A percentile compares a stretch with the other conserved stretches of the same genome.
These are phyloP conservation scores for Anguilla japonica DNA, from an alignment of 2,113 vertebrate genomes.

Conservation along the genomic window DNA sequence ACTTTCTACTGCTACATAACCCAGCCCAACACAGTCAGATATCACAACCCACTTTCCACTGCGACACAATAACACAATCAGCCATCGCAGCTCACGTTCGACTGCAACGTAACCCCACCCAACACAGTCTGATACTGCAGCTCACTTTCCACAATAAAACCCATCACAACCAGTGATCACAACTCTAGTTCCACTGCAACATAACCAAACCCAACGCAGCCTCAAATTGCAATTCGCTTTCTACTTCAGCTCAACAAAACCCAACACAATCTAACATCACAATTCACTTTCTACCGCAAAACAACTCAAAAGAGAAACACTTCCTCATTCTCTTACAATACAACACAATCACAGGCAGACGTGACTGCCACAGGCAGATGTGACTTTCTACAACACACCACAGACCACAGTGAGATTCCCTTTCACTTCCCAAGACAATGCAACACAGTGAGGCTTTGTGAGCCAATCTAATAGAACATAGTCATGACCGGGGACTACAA, in stretches of 20 bases:
- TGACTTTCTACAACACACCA: neutral
- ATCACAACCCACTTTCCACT: neutral
- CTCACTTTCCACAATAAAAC: no score
- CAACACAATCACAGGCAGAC: neutral
- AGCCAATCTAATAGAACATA: neutral
- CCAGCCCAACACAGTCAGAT: neutral
- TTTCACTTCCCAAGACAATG: constrained; percentile 15
- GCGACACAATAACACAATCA: neutral
- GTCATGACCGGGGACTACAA: neutral
- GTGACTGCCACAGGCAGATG: neutral
- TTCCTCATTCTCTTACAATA: neutral
- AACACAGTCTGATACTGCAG: no score
- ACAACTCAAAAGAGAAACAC: neutral
- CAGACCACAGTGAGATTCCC: neutral
- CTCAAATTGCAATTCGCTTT: neutral
- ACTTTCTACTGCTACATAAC: constrained; percentile 3
- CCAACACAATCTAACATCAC: neutral
- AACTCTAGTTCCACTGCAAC: no score
- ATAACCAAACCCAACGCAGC: neutral
- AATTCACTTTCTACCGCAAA: neutral
- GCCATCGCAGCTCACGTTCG: no score
- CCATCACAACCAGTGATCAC: no score
- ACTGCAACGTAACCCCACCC: no score
- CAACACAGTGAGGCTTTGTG: neutral
- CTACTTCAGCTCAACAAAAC: neutral